Evolutionary conservation across 2,113 vertebrate species (phyloP).

Genomic region (Lepus timidus): DNA sequence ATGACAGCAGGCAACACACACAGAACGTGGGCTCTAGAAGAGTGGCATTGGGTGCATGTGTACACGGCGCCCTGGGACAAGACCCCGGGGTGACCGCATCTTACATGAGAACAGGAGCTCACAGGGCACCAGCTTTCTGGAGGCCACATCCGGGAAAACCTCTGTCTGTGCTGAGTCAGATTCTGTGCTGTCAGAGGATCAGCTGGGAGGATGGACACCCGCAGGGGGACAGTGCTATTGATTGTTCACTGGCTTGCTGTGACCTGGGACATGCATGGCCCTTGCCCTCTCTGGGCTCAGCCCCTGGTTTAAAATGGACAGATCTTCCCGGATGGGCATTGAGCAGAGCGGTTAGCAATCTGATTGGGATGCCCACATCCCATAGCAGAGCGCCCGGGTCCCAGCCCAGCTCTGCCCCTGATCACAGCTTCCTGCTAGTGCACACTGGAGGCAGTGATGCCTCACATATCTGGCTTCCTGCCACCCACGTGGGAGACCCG

Average conservation of each 20-base stretch:
- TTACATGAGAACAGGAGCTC: background rate
- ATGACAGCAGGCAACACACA: background rate
- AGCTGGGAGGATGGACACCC: background rate
- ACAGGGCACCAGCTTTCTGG: background rate
- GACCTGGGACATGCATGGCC: background rate
- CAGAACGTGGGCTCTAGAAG: background rate
- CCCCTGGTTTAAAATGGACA: background rate
- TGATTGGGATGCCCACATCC: no score
- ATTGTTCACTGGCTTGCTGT: background rate
- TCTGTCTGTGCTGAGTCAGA: background rate
- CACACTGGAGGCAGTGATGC: no score
- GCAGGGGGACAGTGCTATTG: background rate
- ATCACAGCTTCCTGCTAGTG: no score
- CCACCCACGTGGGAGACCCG: no score
- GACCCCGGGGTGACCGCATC: background rate
- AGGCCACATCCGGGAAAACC: background rate
- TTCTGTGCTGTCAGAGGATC: background rate
- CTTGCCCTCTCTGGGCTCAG: background rate
- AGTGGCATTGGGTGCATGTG: accelerated
- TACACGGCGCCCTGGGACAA: accelerated
- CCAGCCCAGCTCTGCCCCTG: no score
- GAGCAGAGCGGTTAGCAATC: no score
- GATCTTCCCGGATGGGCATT: background rate
- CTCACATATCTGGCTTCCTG: no score
- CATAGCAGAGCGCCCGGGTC: no score